These are phyloP conservation scores for Chymomyza costata DNA, from an alignment of 1,140 invertebrate genomes.

Conservation along the genomic window DNA sequence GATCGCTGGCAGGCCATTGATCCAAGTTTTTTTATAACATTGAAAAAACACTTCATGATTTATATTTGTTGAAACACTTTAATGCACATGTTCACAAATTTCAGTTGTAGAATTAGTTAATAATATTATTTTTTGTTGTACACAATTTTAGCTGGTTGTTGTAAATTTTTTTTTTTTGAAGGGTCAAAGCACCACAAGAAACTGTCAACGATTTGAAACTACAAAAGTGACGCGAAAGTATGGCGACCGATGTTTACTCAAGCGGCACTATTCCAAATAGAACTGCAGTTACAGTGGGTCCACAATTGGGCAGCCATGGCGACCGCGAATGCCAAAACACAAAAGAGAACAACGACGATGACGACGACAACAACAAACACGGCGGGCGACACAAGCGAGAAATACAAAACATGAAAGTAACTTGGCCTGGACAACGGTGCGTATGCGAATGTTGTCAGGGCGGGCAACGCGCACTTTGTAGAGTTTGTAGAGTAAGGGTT, in stretches of 20 bases:
- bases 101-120: too few relatives aligned
- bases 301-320: constrained; percentile 63
- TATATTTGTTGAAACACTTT: too few relatives aligned
- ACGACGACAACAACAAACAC: constrained; percentile 12
- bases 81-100: too few relatives aligned
- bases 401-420: constrained; percentile 14
- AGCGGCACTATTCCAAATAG: constrained; percentile 49
- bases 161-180: constrained; percentile 2
- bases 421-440: constrained; percentile 39
- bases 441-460: constrained; percentile 39
- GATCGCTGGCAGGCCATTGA: too few relatives aligned
- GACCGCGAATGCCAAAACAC: constrained; percentile 60
- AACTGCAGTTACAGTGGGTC: constrained; percentile 41
- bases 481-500: constrained; percentile 27
- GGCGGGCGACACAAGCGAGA: constrained; percentile 1
- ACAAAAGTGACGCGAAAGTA: constrained; percentile 48
- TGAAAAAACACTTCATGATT: too few relatives aligned
- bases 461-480: constrained; percentile 21
- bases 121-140: too few relatives aligned
- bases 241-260: constrained; percentile 50
- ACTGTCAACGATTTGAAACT: constrained; percentile 31
- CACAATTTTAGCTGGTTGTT: too few relatives aligned
- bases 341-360: constrained; percentile 9
- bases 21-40: too few relatives aligned
- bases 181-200: constrained; percentile 1